phyloP scores from a whole-genome alignment of 53 echinoderm and acorn worm species.

The Echinarachnius parma region DNA sequence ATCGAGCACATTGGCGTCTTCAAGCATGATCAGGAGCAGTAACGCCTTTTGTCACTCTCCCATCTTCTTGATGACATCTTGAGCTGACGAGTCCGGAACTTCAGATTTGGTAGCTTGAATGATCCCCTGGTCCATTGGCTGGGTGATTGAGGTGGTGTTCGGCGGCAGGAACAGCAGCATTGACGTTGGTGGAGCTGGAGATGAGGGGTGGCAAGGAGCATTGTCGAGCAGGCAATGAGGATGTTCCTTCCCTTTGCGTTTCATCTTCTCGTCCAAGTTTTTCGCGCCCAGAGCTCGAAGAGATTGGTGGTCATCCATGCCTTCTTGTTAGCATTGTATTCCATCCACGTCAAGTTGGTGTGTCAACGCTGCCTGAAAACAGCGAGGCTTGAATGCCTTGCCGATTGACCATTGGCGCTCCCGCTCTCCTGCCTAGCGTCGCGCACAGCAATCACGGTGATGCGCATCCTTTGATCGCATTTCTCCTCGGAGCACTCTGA shows the following conservation, averaged over 20 bases:
- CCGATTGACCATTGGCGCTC: constrained; percentile 14
- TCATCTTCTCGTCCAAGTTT: constrained; percentile 9
- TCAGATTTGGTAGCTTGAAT: constrained; percentile 33
- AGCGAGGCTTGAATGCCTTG: constrained; percentile 32
- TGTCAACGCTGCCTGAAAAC: constrained; percentile 1
- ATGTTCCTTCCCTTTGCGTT: background rate
- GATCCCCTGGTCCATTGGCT: constrained; percentile 50
- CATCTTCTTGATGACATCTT: background rate
- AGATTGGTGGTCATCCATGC: constrained; percentile 47
- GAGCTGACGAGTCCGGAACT: constrained; percentile 33
- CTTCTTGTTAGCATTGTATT: constrained; percentile 32
- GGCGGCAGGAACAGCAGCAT: constrained; percentile 15
- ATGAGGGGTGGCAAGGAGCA: constrained; percentile 12
- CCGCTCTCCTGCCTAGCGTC: background rate
- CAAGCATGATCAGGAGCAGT: constrained; percentile 27
- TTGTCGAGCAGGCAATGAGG: constrained; percentile 19
- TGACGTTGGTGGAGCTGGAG: constrained; percentile 1
- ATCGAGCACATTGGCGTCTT: constrained; percentile 26
- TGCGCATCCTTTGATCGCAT: constrained; percentile 49
- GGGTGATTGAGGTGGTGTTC: constrained; percentile 10
- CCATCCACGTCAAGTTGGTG: background rate
- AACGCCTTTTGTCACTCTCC: constrained; percentile 7
- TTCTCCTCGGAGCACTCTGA: constrained; percentile 32
- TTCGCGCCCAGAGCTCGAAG: constrained; percentile 22
- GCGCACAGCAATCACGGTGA: constrained; percentile 28